Evolutionary conservation across 2,888 invertebrate species (phyloP).

Genomic region (Volucella bombylans): DNA sequence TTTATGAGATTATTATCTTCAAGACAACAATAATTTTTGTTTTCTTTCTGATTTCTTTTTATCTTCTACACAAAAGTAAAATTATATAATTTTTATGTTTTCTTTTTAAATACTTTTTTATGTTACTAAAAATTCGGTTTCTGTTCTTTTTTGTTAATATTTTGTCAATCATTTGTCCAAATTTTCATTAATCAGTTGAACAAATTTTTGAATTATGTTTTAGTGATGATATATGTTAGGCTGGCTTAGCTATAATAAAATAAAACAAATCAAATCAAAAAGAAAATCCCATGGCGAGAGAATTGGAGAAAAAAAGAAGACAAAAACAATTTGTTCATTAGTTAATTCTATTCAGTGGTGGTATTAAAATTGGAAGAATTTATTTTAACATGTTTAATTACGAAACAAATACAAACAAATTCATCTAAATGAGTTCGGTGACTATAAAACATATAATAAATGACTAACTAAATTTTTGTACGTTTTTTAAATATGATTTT

Average conservation of each 20-base stretch:
- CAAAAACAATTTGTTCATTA: slow-evolving; percentile 63
- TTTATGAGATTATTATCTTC: slow-evolving; percentile 65
- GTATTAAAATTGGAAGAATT: slow-evolving; percentile 56
- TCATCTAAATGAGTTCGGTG: slow-evolving; percentile 69
- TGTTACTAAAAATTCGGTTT: slow-evolving; percentile 73
- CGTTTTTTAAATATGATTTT: slow-evolving; percentile 29
- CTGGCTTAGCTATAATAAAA: slow-evolving; percentile 80
- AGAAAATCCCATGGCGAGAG: slow-evolving; percentile 73
- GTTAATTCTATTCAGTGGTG: slow-evolving; percentile 48
- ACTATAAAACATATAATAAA: slow-evolving; percentile 25
- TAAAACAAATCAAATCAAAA: slow-evolving; percentile 60
- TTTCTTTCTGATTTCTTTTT: slow-evolving; percentile 38
- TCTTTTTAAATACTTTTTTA: slow-evolving; percentile 46
- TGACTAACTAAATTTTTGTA: slow-evolving; percentile 22
- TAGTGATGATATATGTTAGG: slow-evolving; percentile 81
- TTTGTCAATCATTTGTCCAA: slow-evolving; percentile 67
- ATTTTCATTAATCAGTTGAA: slow-evolving; percentile 75
- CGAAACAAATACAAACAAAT: slow-evolving; percentile 58
- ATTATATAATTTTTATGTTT: slow-evolving; percentile 49
- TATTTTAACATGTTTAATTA: slow-evolving; percentile 51
- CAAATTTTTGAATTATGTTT: slow-evolving; percentile 77
- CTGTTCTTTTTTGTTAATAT: slow-evolving; percentile 40
- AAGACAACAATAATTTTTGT: slow-evolving; percentile 59
- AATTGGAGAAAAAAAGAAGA: slow-evolving; percentile 69
- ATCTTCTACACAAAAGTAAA: slow-evolving; percentile 70